phyloP scores from a whole-genome alignment of 92 coral and sea anemone genomes.

The Palythoa caribaeorum region DNA sequence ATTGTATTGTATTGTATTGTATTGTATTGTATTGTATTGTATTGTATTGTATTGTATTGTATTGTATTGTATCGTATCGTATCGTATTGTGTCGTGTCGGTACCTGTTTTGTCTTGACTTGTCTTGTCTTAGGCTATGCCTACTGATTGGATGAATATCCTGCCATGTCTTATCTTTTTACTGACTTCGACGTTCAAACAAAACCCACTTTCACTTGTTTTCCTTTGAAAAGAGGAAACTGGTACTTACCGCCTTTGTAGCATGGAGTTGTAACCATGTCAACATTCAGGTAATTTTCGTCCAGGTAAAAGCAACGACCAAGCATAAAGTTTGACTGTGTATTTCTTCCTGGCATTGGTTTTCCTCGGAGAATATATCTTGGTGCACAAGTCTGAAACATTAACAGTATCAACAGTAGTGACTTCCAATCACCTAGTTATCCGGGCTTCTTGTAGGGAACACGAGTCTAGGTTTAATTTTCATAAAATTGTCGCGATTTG shows the following conservation, averaged over 20 bases:
- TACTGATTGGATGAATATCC: too few relatives aligned
- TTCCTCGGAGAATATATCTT: constrained; percentile 63
- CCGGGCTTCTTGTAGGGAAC: not conserved
- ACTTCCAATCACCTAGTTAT: not conserved
- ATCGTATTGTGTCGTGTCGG: too few relatives aligned
- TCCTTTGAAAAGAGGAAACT: not conserved
- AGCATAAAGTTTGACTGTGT: constrained; percentile 36
- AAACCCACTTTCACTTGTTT: not conserved
- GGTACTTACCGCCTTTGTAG: constrained; percentile 58
- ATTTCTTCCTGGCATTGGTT: not conserved
- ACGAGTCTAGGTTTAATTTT: too few relatives aligned
- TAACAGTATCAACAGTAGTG: not conserved
- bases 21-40: too few relatives aligned
- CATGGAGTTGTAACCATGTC: constrained; percentile 52
- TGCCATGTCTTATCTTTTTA: too few relatives aligned
- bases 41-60: too few relatives aligned
- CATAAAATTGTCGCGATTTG: too few relatives aligned
- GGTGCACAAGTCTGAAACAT: constrained; percentile 78
- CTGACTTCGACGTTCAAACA: too few relatives aligned
- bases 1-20: too few relatives aligned
- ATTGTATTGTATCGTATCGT: too few relatives aligned
- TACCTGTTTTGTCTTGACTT: too few relatives aligned
- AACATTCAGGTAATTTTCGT: constrained; percentile 25
- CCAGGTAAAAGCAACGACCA: constrained; percentile 73
- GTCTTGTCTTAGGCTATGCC: too few relatives aligned